These are phyloP conservation scores for Sciaenops ocellatus DNA, from an alignment of 2,797 vertebrate genomes.

Conservation along the genomic window DNA sequence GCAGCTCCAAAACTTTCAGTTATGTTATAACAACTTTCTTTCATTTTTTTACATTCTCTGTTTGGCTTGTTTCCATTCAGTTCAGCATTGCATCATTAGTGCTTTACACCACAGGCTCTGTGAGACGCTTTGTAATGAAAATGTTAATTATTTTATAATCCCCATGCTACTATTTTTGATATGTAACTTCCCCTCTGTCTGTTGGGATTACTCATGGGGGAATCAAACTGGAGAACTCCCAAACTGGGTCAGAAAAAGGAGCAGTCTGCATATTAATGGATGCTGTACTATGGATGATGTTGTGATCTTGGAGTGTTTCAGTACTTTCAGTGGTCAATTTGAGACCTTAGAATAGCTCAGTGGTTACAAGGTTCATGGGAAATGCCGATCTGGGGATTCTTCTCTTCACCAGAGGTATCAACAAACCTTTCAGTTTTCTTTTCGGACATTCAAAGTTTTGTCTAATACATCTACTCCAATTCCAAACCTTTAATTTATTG, in stretches of 20 bases:
- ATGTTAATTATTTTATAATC: conserved; percentile 1
- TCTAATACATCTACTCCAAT: neutral
- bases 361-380: conserved; percentile 29
- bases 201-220: conserved; percentile 11
- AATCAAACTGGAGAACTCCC: conserved; percentile 33
- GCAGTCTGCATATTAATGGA: neutral
- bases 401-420: neutral
- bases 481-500: neutral
- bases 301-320: conserved; percentile 43
- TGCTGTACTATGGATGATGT: conserved; percentile 28
- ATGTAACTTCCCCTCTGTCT: conserved; percentile 33
- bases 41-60: too few species aligned
- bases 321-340: conserved; percentile 60
- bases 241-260: conserved; percentile 6
- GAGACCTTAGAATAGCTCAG: conserved; percentile 40
- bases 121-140: conserved; percentile 6
- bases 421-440: conserved; percentile 14
- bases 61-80: neutral
- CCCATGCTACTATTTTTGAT: conserved; percentile 37
- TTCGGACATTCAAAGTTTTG: conserved; percentile 1
- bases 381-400: conserved; percentile 31
- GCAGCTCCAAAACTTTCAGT: neutral
- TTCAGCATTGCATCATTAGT: neutral
- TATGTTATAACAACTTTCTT: neutral
- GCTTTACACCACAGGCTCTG: neutral